A percentile compares a stretch with the other conserved stretches of the same genome.
Evolutionary conservation across 2,797 vertebrate species (phyloP).

Genomic region (Orestias chungarensis): DNA sequence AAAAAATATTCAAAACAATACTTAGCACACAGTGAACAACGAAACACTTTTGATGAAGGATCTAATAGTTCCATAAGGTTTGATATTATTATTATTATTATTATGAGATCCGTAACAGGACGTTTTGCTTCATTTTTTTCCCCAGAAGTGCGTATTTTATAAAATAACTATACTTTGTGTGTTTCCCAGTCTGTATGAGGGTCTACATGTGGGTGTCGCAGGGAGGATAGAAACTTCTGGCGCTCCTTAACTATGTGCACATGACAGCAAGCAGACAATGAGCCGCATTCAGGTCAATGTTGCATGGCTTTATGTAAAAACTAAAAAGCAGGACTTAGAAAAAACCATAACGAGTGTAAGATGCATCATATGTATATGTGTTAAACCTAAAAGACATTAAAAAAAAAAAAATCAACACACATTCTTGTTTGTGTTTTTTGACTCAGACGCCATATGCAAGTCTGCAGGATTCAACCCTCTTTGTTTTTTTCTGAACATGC

Average conservation of each 20-base stretch:
- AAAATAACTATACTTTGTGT: no score
- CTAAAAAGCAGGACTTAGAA: constrained; percentile 25
- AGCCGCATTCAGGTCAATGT: constrained; percentile 50
- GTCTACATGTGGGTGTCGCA: background rate
- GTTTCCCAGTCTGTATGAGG: background rate
- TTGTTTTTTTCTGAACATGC: constrained; percentile 26
- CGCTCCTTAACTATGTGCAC: constrained; percentile 45
- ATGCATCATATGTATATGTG: background rate
- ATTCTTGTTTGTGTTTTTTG: background rate
- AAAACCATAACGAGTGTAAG: background rate
- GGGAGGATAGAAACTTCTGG: constrained; percentile 20
- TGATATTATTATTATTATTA: no score
- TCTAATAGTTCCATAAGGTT: no score
- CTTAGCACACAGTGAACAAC: no score
- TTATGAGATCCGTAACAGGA: no score
- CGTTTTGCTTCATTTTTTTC: no score
- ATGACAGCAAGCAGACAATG: constrained; percentile 56
- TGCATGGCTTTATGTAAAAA: constrained; percentile 34
- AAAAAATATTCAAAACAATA: no score
- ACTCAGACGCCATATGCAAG: constrained; percentile 56
- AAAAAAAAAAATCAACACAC: background rate
- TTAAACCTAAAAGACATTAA: background rate
- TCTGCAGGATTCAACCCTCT: constrained; percentile 52
- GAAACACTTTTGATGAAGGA: no score
- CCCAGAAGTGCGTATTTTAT: no score